Percentiles rank a stretch among this genome's conserved stretches.
phyloP scores from a whole-genome alignment of 2,888 invertebrate genomes.

The Dolichopus griseipennis region DNA sequence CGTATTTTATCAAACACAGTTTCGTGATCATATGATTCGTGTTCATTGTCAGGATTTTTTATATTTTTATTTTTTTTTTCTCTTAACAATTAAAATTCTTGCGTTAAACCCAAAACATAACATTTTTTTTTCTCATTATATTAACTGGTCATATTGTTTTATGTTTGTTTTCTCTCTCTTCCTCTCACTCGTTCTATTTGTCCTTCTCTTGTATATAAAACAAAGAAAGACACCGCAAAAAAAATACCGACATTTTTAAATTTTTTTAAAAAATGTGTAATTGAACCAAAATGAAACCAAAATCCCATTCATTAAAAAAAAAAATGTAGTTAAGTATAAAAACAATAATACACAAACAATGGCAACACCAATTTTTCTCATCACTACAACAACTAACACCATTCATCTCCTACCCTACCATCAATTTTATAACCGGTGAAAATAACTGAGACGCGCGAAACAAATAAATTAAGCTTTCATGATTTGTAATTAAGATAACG shows the following conservation, averaged over 20 bases:
- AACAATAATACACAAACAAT: background rate
- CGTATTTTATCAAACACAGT: background rate
- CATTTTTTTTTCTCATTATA: background rate
- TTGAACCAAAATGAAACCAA: background rate
- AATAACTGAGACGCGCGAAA: background rate
- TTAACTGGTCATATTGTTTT: too few relatives aligned
- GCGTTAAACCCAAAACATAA: background rate
- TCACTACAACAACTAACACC: background rate
- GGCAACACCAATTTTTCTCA: background rate
- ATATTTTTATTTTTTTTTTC: too few relatives aligned
- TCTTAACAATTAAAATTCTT: background rate
- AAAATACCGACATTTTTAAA: background rate
- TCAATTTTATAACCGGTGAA: too few relatives aligned
- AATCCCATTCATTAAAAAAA: background rate
- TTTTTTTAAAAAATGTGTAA: background rate
- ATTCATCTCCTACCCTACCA: too few relatives aligned
- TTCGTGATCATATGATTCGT: background rate
- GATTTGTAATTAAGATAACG: constrained; percentile 3
- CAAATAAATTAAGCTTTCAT: background rate
- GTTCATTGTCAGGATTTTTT: background rate
- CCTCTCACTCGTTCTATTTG: too few relatives aligned
- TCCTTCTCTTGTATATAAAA: too few relatives aligned
- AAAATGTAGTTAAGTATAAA: background rate
- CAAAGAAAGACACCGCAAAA: too few relatives aligned
- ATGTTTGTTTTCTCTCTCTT: too few relatives aligned